Percentiles rank a stretch among this genome's conserved stretches.
phyloP scores from a whole-genome alignment of 2,888 invertebrate species.

The Adelognathus sp. region DNA sequence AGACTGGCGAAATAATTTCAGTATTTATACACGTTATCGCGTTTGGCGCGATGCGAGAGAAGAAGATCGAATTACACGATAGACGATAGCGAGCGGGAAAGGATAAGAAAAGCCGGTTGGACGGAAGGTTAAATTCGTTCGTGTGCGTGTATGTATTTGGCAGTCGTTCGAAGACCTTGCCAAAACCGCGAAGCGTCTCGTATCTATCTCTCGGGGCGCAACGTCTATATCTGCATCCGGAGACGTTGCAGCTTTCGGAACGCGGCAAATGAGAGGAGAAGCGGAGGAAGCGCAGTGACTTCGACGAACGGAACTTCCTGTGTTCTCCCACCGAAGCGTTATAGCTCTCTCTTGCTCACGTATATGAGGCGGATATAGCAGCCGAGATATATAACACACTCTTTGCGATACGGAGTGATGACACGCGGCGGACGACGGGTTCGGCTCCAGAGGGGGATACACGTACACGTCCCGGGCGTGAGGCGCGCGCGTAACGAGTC shows the following conservation, averaged over 20 bases:
- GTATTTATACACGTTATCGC: not conserved
- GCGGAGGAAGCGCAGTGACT: not conserved
- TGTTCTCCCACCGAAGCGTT: not conserved
- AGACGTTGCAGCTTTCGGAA: constrained; percentile 2
- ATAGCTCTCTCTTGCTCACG: no score
- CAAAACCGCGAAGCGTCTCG: constrained; percentile 19
- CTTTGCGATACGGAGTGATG: constrained; percentile 46
- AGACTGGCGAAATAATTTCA: not conserved
- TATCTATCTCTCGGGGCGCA: not conserved
- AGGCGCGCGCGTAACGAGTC: constrained; percentile 52
- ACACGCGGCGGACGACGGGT: constrained; percentile 45
- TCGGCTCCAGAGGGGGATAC: not conserved
- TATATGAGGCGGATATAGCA: not conserved
- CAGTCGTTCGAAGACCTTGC: constrained; percentile 22
- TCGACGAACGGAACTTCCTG: constrained; percentile 28
- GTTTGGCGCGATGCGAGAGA: not conserved
- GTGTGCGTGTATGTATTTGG: not conserved
- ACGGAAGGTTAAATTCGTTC: not conserved
- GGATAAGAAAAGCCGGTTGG: not conserved
- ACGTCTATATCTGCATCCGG: constrained; percentile 12
- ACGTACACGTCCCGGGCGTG: constrained; percentile 5
- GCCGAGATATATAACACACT: constrained; percentile 17
- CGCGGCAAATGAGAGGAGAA: not conserved
- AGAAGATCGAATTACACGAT: not conserved
- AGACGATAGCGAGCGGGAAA: not conserved